phyloP scores from a whole-genome alignment of 2,113 vertebrate genomes.

The Cavia porcellus region DNA sequence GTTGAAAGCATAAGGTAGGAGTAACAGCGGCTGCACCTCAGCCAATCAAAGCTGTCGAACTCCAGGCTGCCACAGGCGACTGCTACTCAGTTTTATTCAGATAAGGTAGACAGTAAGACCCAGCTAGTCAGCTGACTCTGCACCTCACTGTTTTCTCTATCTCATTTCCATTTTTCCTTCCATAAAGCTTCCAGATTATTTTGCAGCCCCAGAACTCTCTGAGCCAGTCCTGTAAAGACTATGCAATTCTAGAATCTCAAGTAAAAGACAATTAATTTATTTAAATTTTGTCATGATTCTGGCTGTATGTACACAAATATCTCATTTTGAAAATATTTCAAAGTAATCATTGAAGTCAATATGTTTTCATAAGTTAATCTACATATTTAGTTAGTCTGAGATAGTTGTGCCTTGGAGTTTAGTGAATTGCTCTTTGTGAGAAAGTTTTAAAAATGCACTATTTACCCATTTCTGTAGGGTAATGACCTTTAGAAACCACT shows the following conservation, averaged over 20 bases:
- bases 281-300: not conserved
- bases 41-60: not conserved
- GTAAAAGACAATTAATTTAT: not conserved
- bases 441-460: not conserved
- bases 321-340: constrained; percentile 2
- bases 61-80: too few species aligned
- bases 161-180: not conserved
- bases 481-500: not conserved
- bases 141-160: not conserved
- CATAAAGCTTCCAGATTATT: not conserved
- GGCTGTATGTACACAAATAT: not conserved
- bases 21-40: not conserved
- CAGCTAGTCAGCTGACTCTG: not conserved
- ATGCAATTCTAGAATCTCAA: not conserved
- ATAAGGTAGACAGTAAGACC: not conserved
- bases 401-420: not conserved
- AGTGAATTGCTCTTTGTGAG: not conserved
- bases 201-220: not conserved
- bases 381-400: not conserved
- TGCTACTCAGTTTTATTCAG: too few species aligned
- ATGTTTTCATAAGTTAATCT: not conserved
- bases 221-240: not conserved
- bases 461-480: not conserved
- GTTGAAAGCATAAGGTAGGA: not conserved
- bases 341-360: not conserved